Evolutionary conservation across 2,888 invertebrate genomes (phyloP), one percentile per base, ranked within the genome.

Genomic region (Allolobophora icterica): DNA sequence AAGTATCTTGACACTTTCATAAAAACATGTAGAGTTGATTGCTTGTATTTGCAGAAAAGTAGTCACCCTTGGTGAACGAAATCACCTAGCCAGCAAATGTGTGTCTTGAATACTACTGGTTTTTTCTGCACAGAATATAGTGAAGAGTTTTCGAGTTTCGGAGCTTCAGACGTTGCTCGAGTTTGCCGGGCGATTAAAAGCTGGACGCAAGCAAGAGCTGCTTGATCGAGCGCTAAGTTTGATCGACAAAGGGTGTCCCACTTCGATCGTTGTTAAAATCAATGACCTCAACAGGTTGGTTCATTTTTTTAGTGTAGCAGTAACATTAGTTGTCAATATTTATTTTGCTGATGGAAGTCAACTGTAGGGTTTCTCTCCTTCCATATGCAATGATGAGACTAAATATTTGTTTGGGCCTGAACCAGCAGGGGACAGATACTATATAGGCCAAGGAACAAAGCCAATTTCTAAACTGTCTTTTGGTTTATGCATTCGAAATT

Each of bases 101-200:
- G 8, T 71, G 71, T 71, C 71, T 71, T 30, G 30, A 71, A 71
- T 71, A 71, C 71, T 71, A 71, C 71, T n/a, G 30, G n/a, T 17
- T 71, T 71, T 71, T n/a, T 71, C 11, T n/a, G 30, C 30, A 71
- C 94, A 96, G 95, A 94, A 95, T 93, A 96, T 96, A 96, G 95
- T 96, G 90, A 94, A 97, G 95, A 96, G 96, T 95, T 97, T 98
- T 96, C 97, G 98, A 94, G 97, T 97, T 94, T 97, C 97, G 95
- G 98, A 97, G 96, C 97, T 98, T 95, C 97, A 97, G 96, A 97
- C 97, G 96, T 96, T 98, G 95, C 96, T 98, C 95, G 97, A 97
- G 94, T 97, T 97, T 96, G 97, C 97, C 94, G 97, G 97, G 93
- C 96, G 97, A 95, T 97, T 97, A 94, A 97, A 97, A 95, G 96